phyloP scores from a whole-genome alignment of 2,797 vertebrate species.

The Artibeus jamaicensis region DNA sequence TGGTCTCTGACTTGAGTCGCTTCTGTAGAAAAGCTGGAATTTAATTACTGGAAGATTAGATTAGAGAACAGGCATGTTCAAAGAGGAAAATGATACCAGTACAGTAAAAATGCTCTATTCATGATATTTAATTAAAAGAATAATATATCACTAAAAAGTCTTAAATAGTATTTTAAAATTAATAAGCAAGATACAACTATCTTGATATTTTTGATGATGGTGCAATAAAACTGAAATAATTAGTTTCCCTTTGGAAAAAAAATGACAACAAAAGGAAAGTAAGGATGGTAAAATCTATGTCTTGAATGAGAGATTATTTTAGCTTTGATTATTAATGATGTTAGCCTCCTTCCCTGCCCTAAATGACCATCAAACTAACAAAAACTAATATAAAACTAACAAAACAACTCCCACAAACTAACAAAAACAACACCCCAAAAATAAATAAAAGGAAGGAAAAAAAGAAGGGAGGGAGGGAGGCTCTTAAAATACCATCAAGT shows the following conservation, averaged over 20 bases:
- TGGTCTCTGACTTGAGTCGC: not conserved
- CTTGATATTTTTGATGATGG: constrained; percentile 39
- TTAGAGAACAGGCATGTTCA: not conserved
- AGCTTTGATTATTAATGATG: not conserved
- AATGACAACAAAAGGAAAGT: not conserved
- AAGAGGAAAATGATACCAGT: not conserved
- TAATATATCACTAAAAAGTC: not conserved
- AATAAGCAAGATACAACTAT: constrained; percentile 29
- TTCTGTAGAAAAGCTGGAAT: not conserved
- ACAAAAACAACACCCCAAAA: not conserved
- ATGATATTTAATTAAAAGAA: constrained; percentile 39
- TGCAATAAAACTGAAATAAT: constrained; percentile 34
- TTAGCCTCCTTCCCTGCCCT: not conserved
- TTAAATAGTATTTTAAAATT: constrained; percentile 49
- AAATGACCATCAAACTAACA: not conserved
- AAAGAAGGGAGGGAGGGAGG: too few relatives aligned
- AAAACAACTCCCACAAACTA: not conserved
- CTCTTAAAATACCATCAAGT: not conserved
- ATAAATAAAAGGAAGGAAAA: too few relatives aligned
- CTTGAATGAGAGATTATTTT: not conserved
- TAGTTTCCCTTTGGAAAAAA: not conserved
- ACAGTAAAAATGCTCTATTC: not conserved
- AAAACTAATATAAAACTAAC: too few relatives aligned
- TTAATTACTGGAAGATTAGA: not conserved
- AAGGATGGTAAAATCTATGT: not conserved